Conservation (phyloP, 2,888 invertebrate genomes). For the Sesia apiformis region DNA sequence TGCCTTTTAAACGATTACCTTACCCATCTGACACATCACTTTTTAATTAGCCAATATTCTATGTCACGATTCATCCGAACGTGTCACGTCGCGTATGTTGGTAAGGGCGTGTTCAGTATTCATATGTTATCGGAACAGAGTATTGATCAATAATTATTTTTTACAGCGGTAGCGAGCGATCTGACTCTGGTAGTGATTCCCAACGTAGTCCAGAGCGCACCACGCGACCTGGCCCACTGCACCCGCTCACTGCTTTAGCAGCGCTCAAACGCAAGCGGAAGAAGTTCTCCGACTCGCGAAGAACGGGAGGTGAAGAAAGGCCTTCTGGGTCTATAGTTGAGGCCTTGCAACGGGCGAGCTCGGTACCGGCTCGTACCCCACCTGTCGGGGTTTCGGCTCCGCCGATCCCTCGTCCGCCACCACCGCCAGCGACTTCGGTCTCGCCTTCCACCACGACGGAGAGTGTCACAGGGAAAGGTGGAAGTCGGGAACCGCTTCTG, state of each 20-base stretch:
- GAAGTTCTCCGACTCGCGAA: conserved; percentile 87
- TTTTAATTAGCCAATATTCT: too few relatives aligned
- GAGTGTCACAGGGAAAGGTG: conserved; percentile 35
- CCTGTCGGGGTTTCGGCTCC: conserved; percentile 36
- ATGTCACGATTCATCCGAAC: too few relatives aligned
- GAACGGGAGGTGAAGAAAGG: conserved; percentile 54
- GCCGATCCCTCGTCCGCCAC: conserved; percentile 24
- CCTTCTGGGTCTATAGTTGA: conserved; percentile 17
- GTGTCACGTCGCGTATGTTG: too few relatives aligned
- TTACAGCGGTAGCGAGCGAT: conserved; percentile 75
- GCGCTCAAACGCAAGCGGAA: conserved; percentile 86
- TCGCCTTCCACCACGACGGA: conserved; percentile 24
- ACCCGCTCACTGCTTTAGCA: conserved; percentile 78
- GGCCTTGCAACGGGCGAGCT: conserved; percentile 37
- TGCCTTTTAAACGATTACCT: neutral
- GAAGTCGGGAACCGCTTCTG: conserved; percentile 78
- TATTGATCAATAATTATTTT: neutral
- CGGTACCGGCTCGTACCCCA: conserved; percentile 53
- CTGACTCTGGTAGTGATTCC: conserved; percentile 81
- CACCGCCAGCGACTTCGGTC: conserved; percentile 15
- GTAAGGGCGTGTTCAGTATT: too few relatives aligned
- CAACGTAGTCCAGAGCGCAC: conserved; percentile 75
- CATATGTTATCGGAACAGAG: too few relatives aligned
- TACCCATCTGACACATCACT: too few relatives aligned
- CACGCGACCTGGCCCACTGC: conserved; percentile 34